These are phyloP conservation scores for Ophion slaviceki DNA, from an alignment of 2,888 invertebrate genomes.

Conservation along the genomic window DNA sequence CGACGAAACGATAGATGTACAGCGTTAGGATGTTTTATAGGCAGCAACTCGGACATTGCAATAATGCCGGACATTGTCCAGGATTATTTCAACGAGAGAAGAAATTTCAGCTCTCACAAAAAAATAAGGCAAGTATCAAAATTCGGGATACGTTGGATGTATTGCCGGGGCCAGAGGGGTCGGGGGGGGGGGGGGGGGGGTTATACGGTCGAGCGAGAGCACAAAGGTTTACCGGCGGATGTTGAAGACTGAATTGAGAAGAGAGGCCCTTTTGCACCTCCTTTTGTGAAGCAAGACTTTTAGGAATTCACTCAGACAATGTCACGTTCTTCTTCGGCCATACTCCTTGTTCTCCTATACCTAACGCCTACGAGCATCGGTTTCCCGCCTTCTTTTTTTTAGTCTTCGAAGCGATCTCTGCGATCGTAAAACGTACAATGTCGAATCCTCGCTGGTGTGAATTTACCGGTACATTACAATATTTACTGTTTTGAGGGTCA, in stretches of 20 bases:
- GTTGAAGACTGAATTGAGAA: slow-evolving; percentile 41
- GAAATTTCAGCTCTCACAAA: not conserved
- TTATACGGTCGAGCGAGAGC: slow-evolving; percentile 27
- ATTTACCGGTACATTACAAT: not conserved
- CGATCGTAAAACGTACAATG: slow-evolving; percentile 24
- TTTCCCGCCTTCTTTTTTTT: slow-evolving; percentile 34
- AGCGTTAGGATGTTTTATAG: not conserved
- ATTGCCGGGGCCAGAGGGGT: slow-evolving; percentile 65
- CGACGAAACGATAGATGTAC: too few relatives aligned
- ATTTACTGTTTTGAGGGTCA: not conserved
- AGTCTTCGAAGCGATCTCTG: slow-evolving; percentile 10
- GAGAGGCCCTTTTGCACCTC: slow-evolving; percentile 52
- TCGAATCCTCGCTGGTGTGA: not conserved
- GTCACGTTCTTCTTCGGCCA: slow-evolving; percentile 46
- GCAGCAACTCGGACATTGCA: not conserved
- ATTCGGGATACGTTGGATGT: slow-evolving; percentile 75
- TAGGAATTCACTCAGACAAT: slow-evolving; percentile 51
- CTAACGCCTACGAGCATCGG: slow-evolving; percentile 32
- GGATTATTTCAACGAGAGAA: not conserved
- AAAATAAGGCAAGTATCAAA: slow-evolving; percentile 65
- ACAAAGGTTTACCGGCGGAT: slow-evolving; percentile 56
- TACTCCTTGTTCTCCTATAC: slow-evolving; percentile 24
- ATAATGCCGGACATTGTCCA: not conserved
- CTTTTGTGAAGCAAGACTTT: slow-evolving; percentile 40
- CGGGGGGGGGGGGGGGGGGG: not conserved